Base-by-base conservation (phyloP, 1,140 invertebrate genomes). In the Platyura marginata region DNA sequence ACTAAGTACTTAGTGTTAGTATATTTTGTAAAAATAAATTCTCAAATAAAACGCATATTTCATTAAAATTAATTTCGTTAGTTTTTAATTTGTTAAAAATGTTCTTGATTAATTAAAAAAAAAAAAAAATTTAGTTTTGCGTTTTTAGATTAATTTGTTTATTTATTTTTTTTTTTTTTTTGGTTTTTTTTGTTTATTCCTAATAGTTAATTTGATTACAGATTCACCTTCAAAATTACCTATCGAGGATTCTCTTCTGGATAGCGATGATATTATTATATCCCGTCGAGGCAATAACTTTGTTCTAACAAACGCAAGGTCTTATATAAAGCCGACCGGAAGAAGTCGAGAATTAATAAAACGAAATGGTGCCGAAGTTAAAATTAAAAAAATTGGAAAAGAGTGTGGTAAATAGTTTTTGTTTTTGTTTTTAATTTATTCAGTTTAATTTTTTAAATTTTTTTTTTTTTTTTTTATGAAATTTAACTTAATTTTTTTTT, bases 211-310 rank as follows among this genome's bases (percentile, higher is more conserved):
- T 13, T 29, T 13, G 25, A 6, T 8, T 13, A 6, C 25, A 29
- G 6, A 29, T 13, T 8, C 25, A 29, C 25, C 6, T 13, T 8
- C 25, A n/a, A n/a, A n/a, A n/a, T n/a, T n/a, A n/a, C n/a, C n/a
- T 29, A 29, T 38, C 15, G 19, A 38, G 11, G n/a, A 21, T 22
- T 22, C 38, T 40, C 42, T 61, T 21, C 44, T 61, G 42, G 59
- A 61, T 39, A 61, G 56, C 47, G 61, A 61, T 36, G 59, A 61
- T 16, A 61, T 61, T 43, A 55, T 61, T 21, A 61, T 61, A 15
- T 61, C 58, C 19, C 58, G 60, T 46, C 59, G 59, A 42, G 61
- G 58, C 46, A 58, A 61, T 46, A 58, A 55, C 4, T 61, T 60
- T 35, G 55, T 61, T 23, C 39, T 61, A 48, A 38, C 16, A 18